Percentiles rank a stretch among this genome's conserved stretches.
Evolutionary conservation across 2,797 vertebrate genomes (phyloP).

Genomic region (Aotus griseimembra): DNA sequence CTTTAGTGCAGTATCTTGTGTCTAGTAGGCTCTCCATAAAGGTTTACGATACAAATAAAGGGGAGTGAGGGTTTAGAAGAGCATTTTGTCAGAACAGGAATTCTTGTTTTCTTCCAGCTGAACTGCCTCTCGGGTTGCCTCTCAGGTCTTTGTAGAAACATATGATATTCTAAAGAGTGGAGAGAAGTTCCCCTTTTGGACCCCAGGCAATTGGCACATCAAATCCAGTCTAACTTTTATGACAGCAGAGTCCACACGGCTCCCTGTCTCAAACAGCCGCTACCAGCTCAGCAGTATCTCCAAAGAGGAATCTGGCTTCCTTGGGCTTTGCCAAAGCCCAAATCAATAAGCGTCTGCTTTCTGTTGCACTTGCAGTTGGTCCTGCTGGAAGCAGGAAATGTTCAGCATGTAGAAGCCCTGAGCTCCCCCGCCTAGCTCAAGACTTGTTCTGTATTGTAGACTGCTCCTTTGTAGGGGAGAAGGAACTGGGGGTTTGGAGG

Average conservation of each 20-base stretch:
- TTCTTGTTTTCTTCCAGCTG: not conserved
- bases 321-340: conserved; percentile 43
- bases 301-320: not conserved
- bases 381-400: rapidly evolving
- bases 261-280: conserved; percentile 46
- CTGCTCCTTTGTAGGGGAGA: rapidly evolving
- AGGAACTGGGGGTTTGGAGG: too few species aligned
- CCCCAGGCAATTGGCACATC: not conserved
- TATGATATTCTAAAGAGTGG: not conserved
- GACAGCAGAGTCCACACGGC: not conserved
- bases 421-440: too few species aligned
- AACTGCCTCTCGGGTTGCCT: not conserved
- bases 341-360: rapidly evolving
- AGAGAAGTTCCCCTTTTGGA: not conserved
- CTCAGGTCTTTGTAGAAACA: not conserved
- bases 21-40: not conserved
- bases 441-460: rapidly evolving
- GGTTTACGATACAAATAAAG: not conserved
- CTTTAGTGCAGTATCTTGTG: rapidly evolving
- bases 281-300: not conserved
- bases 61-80: not conserved
- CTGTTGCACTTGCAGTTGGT: not conserved
- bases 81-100: not conserved
- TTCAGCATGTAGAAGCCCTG: not conserved
- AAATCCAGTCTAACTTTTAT: not conserved